Evolutionary conservation across 2,888 invertebrate species (phyloP).

Genomic region (Lasioglossum marginatum): DNA sequence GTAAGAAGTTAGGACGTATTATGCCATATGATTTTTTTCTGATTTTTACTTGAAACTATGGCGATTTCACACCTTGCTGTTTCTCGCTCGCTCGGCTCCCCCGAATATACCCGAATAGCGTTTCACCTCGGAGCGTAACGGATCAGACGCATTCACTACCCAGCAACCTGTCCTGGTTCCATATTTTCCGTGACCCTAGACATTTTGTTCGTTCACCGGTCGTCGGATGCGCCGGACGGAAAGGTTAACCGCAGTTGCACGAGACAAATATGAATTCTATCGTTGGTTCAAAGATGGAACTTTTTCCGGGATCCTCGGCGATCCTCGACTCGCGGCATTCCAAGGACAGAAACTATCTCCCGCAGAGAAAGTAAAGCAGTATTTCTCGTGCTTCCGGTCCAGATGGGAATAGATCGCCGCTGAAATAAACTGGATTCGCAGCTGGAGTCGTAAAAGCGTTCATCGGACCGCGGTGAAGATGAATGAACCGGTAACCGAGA

Average conservation of each 20-base stretch:
- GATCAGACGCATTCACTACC: too few species aligned
- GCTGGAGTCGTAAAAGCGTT: conserved; percentile 33
- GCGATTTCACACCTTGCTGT: too few species aligned
- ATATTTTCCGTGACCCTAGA: not conserved
- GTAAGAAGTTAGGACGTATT: too few species aligned
- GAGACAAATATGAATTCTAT: not conserved
- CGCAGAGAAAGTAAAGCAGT: conserved; percentile 1
- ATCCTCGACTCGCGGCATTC: not conserved
- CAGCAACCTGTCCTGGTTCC: too few species aligned
- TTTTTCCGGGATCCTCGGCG: not conserved
- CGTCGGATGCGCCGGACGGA: too few species aligned
- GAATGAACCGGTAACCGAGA: conserved; percentile 34
- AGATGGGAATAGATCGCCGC: conserved; percentile 44
- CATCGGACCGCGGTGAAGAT: conserved; percentile 19
- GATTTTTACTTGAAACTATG: too few species aligned
- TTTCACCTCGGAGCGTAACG: too few species aligned
- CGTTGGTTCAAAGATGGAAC: not conserved
- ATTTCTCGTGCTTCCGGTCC: conserved; percentile 30
- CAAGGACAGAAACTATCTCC: conserved; percentile 19
- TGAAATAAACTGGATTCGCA: conserved; percentile 27
- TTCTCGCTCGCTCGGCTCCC: too few species aligned
- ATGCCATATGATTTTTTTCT: too few species aligned
- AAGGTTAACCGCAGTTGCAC: not conserved
- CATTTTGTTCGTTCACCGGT: not conserved
- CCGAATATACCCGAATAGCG: too few species aligned